These are phyloP conservation scores for Paraescarpia echinospica DNA, from an alignment of 1,140 invertebrate genomes.

Conservation along the genomic window DNA sequence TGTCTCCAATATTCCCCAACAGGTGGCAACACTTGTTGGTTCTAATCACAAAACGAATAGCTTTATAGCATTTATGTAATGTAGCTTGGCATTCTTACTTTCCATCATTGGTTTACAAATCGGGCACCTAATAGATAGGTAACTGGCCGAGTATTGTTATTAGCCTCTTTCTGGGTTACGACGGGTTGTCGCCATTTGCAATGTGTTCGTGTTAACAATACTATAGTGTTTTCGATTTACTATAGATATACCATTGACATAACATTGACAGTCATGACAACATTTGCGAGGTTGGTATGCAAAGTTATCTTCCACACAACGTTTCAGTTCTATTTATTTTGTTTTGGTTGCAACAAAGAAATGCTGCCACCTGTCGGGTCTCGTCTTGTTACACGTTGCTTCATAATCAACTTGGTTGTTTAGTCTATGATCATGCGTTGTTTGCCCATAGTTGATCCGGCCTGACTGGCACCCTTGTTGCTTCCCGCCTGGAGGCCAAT, in stretches of 20 bases:
- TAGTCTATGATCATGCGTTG: slow-evolving; percentile 44
- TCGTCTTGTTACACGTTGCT: not conserved
- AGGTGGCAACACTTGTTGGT: not conserved
- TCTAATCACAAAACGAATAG: not conserved
- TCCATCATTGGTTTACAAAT: not conserved
- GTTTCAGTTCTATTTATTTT: too few relatives aligned
- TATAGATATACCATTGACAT: too few relatives aligned
- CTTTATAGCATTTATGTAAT: not conserved
- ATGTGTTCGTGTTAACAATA: too few relatives aligned
- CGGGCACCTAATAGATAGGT: too few relatives aligned
- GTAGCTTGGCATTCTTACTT: not conserved
- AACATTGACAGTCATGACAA: too few relatives aligned
- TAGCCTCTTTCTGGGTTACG: too few relatives aligned
- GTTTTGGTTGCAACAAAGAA: too few relatives aligned
- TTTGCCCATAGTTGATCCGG: slow-evolving; percentile 87
- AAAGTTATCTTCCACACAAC: too few relatives aligned
- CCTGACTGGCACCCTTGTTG: slow-evolving; percentile 43
- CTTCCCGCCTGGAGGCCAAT: slow-evolving; percentile 82
- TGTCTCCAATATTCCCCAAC: not conserved
- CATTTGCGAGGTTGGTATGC: too few relatives aligned
- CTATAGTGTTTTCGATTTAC: too few relatives aligned
- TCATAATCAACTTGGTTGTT: not conserved
- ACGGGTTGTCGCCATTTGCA: too few relatives aligned
- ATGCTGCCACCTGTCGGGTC: not conserved
- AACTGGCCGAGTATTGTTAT: too few relatives aligned